phyloP scores from a whole-genome alignment of 2,888 invertebrate species.

The Drosophila pegasa region DNA sequence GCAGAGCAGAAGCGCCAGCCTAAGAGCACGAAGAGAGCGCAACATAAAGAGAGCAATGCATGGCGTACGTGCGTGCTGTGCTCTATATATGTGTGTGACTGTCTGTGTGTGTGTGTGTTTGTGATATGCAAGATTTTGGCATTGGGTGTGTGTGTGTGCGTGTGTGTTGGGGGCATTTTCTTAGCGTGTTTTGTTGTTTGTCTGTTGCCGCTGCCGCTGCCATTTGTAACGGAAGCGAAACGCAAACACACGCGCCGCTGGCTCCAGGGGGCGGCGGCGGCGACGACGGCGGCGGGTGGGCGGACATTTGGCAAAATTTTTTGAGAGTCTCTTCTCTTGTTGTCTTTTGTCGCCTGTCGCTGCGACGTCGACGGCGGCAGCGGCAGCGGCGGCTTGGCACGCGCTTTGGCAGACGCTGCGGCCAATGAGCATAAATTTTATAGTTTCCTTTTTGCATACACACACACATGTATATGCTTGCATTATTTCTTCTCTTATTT shows the following conservation, averaged over 20 bases:
- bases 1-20: constrained; percentile 49
- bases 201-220: constrained; percentile 48
- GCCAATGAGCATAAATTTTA: constrained; percentile 58
- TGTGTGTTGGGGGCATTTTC: constrained; percentile 53
- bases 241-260: constrained; percentile 62
- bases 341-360: constrained; percentile 36
- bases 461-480: constrained; percentile 16
- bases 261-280: constrained; percentile 26
- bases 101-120: constrained; percentile 14
- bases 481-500: constrained; percentile 10
- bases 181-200: constrained; percentile 54
- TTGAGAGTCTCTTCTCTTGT: constrained; percentile 51
- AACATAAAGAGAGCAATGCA: constrained; percentile 38
- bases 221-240: constrained; percentile 78
- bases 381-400: constrained; percentile 55
- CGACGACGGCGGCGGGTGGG: constrained; percentile 29
- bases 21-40: constrained; percentile 60
- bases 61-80: constrained; percentile 67
- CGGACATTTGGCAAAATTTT: constrained; percentile 45
- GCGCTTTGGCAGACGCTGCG: constrained; percentile 61
- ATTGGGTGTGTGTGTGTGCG: constrained; percentile 26
- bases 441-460: constrained; percentile 43
- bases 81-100: constrained; percentile 21
- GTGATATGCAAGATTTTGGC: constrained; percentile 59
- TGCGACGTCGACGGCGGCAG: too few relatives aligned